A percentile compares a stretch with the other conserved stretches of the same genome.
Conservation (phyloP, 2,888 invertebrate genomes). For the Pherbina coryleti region DNA sequence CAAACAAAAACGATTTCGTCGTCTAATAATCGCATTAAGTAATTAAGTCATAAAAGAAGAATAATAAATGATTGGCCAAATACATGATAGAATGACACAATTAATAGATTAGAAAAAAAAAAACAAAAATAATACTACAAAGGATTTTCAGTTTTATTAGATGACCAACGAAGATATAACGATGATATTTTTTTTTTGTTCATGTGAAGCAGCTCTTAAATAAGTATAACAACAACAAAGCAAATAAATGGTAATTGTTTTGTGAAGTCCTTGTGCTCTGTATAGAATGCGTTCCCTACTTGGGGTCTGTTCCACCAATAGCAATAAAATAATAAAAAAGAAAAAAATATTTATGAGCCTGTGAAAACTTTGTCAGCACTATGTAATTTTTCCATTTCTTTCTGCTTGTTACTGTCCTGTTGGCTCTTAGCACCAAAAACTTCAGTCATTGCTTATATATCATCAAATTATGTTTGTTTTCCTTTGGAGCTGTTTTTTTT, state of each 20-base stretch:
- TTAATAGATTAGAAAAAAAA: not conserved
- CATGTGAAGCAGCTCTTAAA: not conserved
- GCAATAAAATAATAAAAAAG: too few species aligned
- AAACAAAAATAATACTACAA: too few species aligned
- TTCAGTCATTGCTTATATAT: not conserved
- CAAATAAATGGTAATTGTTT: conserved; percentile 11
- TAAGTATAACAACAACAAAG: not conserved
- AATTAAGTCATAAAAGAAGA: conserved; percentile 34
- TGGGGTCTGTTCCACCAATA: not conserved
- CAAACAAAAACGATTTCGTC: conserved; percentile 4
- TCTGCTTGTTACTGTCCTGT: too few species aligned
- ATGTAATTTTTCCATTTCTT: not conserved
- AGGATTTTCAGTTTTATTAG: not conserved
- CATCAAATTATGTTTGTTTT: not conserved
- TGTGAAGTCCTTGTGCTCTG: not conserved
- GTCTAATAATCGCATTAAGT: conserved; percentile 35
- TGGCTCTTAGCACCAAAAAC: not conserved
- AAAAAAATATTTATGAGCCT: not conserved
- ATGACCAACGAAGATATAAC: not conserved
- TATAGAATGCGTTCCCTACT: not conserved
- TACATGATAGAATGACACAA: not conserved
- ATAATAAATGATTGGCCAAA: conserved; percentile 3
- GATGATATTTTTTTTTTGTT: not conserved
- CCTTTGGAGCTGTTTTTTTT: not conserved
- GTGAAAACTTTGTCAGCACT: not conserved